Conservation (phyloP, 2,113 vertebrate genomes). For the Mormyrus iriodes region DNA sequence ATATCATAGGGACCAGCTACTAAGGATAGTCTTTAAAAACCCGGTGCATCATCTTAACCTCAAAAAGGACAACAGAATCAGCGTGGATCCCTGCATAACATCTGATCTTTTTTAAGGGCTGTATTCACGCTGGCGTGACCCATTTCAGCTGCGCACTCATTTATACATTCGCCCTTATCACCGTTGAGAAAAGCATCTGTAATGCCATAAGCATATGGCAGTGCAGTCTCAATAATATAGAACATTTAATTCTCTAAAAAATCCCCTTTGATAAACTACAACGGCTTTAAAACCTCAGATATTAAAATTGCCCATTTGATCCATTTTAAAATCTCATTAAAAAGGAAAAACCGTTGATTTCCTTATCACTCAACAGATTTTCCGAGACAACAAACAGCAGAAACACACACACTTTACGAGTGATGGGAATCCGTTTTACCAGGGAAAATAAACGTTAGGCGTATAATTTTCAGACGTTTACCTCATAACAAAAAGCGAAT, state of each 20-base stretch:
- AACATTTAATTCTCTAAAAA: neutral
- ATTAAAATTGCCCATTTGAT: neutral
- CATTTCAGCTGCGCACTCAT: neutral
- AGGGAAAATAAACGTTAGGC: neutral
- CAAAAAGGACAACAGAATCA: neutral
- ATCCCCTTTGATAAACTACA: neutral
- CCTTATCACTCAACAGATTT: neutral
- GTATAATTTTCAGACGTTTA: neutral
- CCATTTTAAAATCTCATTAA: neutral
- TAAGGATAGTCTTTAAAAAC: neutral
- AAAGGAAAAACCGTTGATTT: no score
- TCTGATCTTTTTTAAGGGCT: neutral
- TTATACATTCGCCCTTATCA: neutral
- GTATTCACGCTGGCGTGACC: neutral
- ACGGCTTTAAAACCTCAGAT: neutral
- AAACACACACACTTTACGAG: neutral
- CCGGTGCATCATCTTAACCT: neutral
- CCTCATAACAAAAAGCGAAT: neutral
- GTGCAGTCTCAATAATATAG: neutral
- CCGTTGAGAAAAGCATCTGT: neutral
- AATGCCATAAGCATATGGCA: neutral
- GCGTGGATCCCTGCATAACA: neutral
- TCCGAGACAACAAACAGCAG: neutral
- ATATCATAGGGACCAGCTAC: neutral
- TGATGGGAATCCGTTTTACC: neutral